These are phyloP conservation scores for Hyla sarda DNA, from an alignment of 2,113 vertebrate species.

Conservation along the genomic window DNA sequence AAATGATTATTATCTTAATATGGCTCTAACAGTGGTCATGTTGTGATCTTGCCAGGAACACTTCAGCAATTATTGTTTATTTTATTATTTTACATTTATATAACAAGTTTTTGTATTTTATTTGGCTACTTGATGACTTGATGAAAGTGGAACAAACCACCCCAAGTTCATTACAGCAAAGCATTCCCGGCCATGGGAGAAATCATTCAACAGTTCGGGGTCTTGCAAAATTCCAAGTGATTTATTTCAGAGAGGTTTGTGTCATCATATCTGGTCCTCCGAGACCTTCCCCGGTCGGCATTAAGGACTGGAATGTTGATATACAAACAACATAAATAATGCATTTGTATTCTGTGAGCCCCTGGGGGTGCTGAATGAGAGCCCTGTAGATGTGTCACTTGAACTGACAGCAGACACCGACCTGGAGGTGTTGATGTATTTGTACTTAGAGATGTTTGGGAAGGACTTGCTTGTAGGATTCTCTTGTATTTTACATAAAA, in stretches of 20 bases:
- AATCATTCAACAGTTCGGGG: constrained; percentile 29
- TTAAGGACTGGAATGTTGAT: constrained; percentile 41
- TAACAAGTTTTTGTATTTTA: not conserved
- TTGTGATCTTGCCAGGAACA: not conserved
- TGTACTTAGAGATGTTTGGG: not conserved
- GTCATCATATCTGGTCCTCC: constrained; percentile 30
- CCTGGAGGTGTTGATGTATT: not conserved
- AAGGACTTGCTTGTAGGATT: not conserved
- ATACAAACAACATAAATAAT: constrained; percentile 53
- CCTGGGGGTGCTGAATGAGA: constrained; percentile 21
- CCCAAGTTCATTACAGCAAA: not conserved
- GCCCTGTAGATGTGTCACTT: constrained; percentile 9
- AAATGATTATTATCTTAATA: too few species aligned
- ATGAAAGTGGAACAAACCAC: constrained; percentile 2
- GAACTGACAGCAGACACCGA: not conserved
- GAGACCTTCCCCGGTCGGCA: constrained; percentile 14
- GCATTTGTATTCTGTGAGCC: constrained; percentile 23
- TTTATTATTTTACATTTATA: not conserved
- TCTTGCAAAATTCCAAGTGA: not conserved
- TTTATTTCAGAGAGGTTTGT: constrained; percentile 42
- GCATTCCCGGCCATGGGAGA: not conserved
- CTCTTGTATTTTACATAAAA: not conserved
- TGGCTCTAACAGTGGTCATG: not conserved
- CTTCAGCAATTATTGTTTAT: not conserved
- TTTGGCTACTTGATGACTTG: not conserved